phyloP scores from a whole-genome alignment of 2,113 vertebrate genomes.

The Anguilla rostrata region DNA sequence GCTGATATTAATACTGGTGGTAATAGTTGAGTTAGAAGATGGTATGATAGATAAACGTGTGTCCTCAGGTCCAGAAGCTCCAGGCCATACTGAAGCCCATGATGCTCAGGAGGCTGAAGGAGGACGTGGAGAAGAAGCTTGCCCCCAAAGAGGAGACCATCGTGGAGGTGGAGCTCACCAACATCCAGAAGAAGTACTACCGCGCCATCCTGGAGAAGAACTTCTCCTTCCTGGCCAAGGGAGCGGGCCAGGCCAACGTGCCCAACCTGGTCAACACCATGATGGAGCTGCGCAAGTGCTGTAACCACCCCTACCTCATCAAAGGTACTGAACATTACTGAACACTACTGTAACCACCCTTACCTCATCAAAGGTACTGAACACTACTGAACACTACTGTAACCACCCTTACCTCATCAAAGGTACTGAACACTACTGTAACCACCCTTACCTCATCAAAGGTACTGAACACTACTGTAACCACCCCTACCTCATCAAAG shows the following conservation, averaged over 20 bases:
- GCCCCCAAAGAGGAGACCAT: constrained; percentile 98
- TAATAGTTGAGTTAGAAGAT: no score
- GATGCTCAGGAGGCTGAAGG: constrained; percentile 96
- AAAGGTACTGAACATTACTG: constrained; percentile 76
- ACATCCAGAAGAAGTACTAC: constrained; percentile 99
- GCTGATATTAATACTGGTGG: no score
- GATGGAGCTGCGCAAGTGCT: constrained; percentile 99
- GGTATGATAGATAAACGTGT: not conserved
- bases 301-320: constrained; percentile 98
- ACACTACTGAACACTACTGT: not conserved
- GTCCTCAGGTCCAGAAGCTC: constrained; percentile 89
- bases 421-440: not conserved
- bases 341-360: no score
- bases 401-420: not conserved
- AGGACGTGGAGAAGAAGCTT: constrained; percentile 97
- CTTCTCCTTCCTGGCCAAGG: constrained; percentile 96
- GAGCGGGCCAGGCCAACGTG: constrained; percentile 92
- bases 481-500: no score
- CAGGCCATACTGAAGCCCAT: constrained; percentile 97
- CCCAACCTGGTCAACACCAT: constrained; percentile 98
- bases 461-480: no score
- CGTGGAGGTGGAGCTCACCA: constrained; percentile 97
- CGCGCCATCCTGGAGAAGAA: constrained; percentile 96
- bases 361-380: constrained; percentile 2
- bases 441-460: no score